Percentiles rank a stretch among this genome's conserved stretches.
Evolutionary conservation across 2,888 invertebrate genomes (phyloP).

Genomic region (Lasioglossum lativentre): DNA sequence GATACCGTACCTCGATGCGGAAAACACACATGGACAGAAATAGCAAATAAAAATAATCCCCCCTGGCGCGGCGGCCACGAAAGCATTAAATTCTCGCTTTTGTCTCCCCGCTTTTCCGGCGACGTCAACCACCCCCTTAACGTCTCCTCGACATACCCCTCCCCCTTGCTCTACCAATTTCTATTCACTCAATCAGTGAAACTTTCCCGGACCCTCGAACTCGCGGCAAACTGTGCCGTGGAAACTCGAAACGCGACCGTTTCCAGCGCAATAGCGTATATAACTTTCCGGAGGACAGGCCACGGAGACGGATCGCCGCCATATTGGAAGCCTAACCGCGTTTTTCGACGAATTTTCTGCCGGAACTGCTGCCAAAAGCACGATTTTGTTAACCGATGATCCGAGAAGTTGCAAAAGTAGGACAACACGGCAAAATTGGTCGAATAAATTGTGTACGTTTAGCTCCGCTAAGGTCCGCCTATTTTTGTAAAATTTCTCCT

Average conservation of each 20-base stretch:
- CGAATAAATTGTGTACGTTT: too few relatives aligned
- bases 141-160: background rate
- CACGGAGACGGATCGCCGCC: background rate
- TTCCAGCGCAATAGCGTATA: background rate
- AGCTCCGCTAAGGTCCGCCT: too few relatives aligned
- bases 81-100: conserved; percentile 19
- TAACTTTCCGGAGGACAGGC: background rate
- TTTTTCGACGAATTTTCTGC: background rate
- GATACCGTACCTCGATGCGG: conserved; percentile 23
- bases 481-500: too few relatives aligned
- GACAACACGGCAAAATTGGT: background rate
- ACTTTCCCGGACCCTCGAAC: background rate
- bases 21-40: conserved; percentile 37
- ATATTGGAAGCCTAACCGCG: background rate
- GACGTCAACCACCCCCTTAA: conserved; percentile 1
- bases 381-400: background rate
- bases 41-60: conserved; percentile 49
- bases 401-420: background rate
- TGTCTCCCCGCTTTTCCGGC: background rate
- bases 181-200: conserved; percentile 10
- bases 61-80: background rate
- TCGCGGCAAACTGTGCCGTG: background rate
- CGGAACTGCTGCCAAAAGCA: background rate
- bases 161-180: background rate
- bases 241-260: conserved; percentile 15